phyloP scores from a whole-genome alignment of 2,113 vertebrate species.

The Percina caprodes region DNA sequence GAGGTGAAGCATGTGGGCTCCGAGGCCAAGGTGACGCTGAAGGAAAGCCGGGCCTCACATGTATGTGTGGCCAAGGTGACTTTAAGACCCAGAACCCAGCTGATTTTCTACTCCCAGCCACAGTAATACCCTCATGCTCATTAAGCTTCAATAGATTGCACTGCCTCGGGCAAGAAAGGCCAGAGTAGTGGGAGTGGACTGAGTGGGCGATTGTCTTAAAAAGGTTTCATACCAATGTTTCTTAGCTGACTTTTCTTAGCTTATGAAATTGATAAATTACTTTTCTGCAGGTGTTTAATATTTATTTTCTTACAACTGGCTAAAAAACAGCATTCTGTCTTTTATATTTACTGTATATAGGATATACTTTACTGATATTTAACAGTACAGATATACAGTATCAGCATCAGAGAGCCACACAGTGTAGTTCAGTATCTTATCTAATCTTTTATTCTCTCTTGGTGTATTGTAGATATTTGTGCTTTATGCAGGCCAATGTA shows the following conservation, averaged over 20 bases:
- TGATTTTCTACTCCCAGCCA: constrained; percentile 44
- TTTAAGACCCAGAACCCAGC: constrained; percentile 34
- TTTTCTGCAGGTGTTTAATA: neutral
- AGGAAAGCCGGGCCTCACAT: constrained; percentile 1
- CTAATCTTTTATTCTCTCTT: no score
- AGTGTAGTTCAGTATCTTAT: no score
- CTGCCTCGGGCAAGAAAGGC: constrained; percentile 17
- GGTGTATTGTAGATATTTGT: no score
- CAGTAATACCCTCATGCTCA: constrained; percentile 54
- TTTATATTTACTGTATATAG: neutral
- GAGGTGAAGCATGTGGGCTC: constrained; percentile 36
- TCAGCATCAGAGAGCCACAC: no score
- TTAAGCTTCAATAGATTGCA: constrained; percentile 40
- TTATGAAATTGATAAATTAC: neutral
- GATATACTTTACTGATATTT: no score
- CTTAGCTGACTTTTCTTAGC: neutral
- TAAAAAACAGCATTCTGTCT: neutral
- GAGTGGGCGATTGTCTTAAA: constrained; percentile 26
- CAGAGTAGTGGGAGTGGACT: neutral
- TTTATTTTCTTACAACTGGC: neutral
- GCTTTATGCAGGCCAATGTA: no score
- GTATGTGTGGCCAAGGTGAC: constrained; percentile 64
- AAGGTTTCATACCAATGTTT: constrained; percentile 17
- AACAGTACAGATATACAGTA: no score
- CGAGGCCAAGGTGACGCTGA: constrained; percentile 53